Conservation (phyloP, 2,797 vertebrate species). For the Vultur gryphus region DNA sequence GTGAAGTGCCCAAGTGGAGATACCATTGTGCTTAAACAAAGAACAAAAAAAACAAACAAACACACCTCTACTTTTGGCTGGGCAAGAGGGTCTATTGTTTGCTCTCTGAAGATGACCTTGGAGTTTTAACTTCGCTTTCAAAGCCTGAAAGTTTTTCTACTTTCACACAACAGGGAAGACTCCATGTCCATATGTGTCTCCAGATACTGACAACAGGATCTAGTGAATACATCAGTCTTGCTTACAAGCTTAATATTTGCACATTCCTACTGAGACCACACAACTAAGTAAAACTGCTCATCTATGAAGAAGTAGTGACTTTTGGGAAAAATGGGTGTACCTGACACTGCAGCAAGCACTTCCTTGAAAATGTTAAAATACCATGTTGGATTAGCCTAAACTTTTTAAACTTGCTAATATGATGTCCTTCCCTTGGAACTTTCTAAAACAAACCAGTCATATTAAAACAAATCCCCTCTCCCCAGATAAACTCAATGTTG, state of each 20-base stretch:
- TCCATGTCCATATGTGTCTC: not conserved
- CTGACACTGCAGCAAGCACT: not conserved
- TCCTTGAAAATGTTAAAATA: not conserved
- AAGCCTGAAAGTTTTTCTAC: not conserved
- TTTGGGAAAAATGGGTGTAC: not conserved
- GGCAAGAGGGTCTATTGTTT: not conserved
- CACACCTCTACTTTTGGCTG: not conserved
- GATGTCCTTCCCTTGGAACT: not conserved
- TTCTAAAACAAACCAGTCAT: not conserved
- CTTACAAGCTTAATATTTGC: not conserved
- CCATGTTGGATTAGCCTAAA: not conserved
- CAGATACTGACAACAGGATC: not conserved
- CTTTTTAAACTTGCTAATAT: not conserved
- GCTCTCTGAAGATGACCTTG: not conserved
- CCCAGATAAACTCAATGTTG: not conserved
- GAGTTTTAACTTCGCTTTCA: not conserved
- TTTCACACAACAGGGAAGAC: not conserved
- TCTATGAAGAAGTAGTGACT: not conserved
- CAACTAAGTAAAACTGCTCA: not conserved
- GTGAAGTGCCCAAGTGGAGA: not conserved
- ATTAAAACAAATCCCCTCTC: not conserved
- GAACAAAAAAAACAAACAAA: not conserved
- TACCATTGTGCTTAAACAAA: not conserved
- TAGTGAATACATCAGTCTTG: not conserved
- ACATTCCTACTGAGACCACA: not conserved